Conservation (phyloP, 2,888 invertebrate species). For the Acleris laterana region DNA sequence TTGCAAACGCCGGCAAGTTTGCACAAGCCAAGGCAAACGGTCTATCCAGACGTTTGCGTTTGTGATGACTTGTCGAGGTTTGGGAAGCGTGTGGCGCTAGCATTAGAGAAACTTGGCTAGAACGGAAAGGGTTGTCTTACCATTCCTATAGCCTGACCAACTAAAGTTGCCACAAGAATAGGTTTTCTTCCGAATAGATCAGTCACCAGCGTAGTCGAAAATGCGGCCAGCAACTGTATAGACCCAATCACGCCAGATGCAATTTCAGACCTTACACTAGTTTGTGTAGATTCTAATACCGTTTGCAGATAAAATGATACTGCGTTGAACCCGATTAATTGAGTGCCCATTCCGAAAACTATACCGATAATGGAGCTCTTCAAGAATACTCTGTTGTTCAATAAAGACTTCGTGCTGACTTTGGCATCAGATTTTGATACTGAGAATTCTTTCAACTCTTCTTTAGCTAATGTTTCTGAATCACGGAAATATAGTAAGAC, state of each 20-base stretch:
- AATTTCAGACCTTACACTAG: slow-evolving; percentile 44
- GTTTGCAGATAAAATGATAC: slow-evolving; percentile 49
- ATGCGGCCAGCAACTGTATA: slow-evolving; percentile 45
- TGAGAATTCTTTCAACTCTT: slow-evolving; percentile 40
- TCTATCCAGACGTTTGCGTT: too few species aligned
- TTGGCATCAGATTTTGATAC: slow-evolving; percentile 23
- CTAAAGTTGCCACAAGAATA: slow-evolving; percentile 48
- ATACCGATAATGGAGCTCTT: slow-evolving; percentile 39
- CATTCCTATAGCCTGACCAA: slow-evolving; percentile 54
- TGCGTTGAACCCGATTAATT: slow-evolving; percentile 44
- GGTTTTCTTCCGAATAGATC: slow-evolving; percentile 54
- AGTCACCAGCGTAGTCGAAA: slow-evolving; percentile 45
- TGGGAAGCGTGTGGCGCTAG: too few species aligned
- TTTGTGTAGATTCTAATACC: slow-evolving; percentile 47
- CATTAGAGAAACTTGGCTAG: too few species aligned
- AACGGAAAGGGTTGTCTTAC: slow-evolving; percentile 41
- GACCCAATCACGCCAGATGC: slow-evolving; percentile 48
- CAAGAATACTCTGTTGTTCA: slow-evolving; percentile 42
- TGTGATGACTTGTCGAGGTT: too few species aligned
- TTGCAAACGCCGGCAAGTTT: too few species aligned
- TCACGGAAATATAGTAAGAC: slow-evolving; percentile 36
- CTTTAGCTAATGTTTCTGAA: slow-evolving; percentile 34
- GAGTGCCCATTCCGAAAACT: slow-evolving; percentile 36
- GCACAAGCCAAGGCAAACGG: too few species aligned
- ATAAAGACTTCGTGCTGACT: slow-evolving; percentile 40